Evolutionary conservation across 2,888 invertebrate genomes (phyloP).

Genomic region (Cheilosia pagana): DNA sequence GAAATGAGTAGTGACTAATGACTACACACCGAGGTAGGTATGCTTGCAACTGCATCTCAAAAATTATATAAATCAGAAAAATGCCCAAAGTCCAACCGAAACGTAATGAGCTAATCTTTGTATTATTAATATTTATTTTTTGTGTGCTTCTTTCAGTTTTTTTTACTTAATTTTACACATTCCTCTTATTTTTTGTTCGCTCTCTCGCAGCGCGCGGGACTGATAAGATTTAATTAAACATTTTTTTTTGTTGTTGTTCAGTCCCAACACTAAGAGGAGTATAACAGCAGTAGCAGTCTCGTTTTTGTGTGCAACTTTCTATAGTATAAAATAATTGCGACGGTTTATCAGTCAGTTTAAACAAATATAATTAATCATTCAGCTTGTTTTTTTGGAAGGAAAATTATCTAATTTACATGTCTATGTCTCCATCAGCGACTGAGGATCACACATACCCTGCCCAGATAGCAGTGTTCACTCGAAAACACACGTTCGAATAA

Average conservation of each 20-base stretch:
- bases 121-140: conserved; percentile 25
- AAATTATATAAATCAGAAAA: conserved; percentile 21
- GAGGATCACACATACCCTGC: conserved; percentile 10
- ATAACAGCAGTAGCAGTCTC: not conserved
- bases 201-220: conserved; percentile 9
- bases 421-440: conserved; percentile 1
- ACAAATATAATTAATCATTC: conserved; percentile 57
- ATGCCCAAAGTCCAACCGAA: conserved; percentile 37
- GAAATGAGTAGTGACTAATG: too few relatives aligned
- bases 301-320: conserved; percentile 13
- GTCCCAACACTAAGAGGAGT: not conserved
- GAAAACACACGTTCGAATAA: not conserved
- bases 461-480: conserved; percentile 13
- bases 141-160: not conserved
- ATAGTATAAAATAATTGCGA: conserved; percentile 43
- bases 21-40: not conserved
- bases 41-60: not conserved
- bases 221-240: conserved; percentile 43
- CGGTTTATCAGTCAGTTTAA: conserved; percentile 51
- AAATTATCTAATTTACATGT: conserved; percentile 44
- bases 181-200: not conserved
- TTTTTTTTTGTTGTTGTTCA: not conserved
- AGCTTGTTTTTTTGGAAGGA: conserved; percentile 9
- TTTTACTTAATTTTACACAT: not conserved
- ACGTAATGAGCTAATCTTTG: conserved; percentile 52